These are phyloP conservation scores for Pachycephala philippinensis DNA, from an alignment of 2,113 vertebrate species.

Conservation along the genomic window DNA sequence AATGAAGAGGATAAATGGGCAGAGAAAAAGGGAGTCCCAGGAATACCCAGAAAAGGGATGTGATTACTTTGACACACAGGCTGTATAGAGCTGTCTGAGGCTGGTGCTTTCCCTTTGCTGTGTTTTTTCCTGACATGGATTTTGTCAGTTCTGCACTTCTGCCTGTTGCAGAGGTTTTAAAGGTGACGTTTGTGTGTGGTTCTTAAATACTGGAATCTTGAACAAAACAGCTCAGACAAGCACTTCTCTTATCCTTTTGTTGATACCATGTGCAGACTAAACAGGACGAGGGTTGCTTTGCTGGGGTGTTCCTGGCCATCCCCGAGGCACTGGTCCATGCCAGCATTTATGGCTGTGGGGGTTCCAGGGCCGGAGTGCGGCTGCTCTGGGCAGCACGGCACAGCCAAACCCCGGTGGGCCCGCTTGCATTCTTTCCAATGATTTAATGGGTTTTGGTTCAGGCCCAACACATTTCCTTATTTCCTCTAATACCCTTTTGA, in stretches of 20 bases:
- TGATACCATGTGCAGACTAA: not conserved
- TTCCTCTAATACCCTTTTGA: not conserved
- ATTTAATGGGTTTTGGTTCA: not conserved
- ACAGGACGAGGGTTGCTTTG: not conserved
- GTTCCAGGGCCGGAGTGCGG: not conserved
- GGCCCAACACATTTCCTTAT: not conserved
- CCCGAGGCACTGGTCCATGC: not conserved
- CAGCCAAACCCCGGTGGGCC: not conserved
- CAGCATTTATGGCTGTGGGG: rapidly evolving
- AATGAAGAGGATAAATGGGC: not conserved
- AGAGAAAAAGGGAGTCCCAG: not conserved
- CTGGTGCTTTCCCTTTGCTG: not conserved
- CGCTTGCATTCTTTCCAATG: rapidly evolving
- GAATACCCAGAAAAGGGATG: not conserved
- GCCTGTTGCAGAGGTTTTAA: not conserved
- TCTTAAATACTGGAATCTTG: not conserved
- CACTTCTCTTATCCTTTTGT: not conserved
- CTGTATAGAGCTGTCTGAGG: not conserved
- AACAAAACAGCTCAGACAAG: not conserved
- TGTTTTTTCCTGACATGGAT: not conserved
- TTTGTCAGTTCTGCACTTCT: not conserved
- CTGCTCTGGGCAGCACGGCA: not conserved
- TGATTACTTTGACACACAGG: not conserved
- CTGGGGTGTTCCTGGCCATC: not conserved
- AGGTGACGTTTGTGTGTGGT: not conserved